Percentiles rank a stretch among this genome's conserved stretches.
Evolutionary conservation across 2,888 invertebrate genomes (phyloP).

Genomic region (Spodoptera picta): DNA sequence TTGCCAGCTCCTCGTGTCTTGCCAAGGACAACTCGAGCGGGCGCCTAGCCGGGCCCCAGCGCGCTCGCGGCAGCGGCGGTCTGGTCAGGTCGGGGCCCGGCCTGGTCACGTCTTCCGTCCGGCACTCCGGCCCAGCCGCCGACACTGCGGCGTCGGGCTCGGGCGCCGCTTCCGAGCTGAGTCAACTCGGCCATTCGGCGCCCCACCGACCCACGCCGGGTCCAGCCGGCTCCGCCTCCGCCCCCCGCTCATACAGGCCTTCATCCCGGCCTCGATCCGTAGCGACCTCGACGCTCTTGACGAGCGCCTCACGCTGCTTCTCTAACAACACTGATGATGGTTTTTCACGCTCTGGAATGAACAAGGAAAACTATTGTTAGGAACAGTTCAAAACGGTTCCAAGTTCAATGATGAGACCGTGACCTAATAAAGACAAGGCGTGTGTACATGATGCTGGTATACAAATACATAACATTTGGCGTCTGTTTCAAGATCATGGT

Average conservation of each 20-base stretch:
- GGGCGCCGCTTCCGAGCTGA: constrained; percentile 89
- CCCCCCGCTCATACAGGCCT: constrained; percentile 72
- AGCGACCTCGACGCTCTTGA: constrained; percentile 86
- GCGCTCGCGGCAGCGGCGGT: constrained; percentile 92
- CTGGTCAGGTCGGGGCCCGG: constrained; percentile 85
- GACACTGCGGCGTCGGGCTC: constrained; percentile 71
- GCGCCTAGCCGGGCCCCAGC: constrained; percentile 77
- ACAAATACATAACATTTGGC: constrained; percentile 25
- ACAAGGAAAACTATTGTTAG: no score
- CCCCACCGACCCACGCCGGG: constrained; percentile 97
- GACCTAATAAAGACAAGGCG: constrained; percentile 2
- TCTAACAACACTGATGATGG: constrained; percentile 89
- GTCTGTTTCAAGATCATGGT: constrained; percentile 19
- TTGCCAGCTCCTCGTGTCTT: constrained; percentile 94
- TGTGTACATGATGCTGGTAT: constrained; percentile 11
- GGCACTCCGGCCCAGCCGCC: constrained; percentile 72
- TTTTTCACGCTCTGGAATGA: constrained; percentile 92
- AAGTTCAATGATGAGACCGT: not conserved
- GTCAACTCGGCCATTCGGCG: constrained; percentile 99
- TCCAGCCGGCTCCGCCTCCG: constrained; percentile 88
- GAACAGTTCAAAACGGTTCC: no score
- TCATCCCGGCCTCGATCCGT: constrained; percentile 69
- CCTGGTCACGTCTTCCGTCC: constrained; percentile 90
- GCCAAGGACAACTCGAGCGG: constrained; percentile 70
- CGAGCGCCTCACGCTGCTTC: constrained; percentile 90